Conservation (phyloP, 35 echinoderm and acorn worm species). For the Eucidaris tribuloides region DNA sequence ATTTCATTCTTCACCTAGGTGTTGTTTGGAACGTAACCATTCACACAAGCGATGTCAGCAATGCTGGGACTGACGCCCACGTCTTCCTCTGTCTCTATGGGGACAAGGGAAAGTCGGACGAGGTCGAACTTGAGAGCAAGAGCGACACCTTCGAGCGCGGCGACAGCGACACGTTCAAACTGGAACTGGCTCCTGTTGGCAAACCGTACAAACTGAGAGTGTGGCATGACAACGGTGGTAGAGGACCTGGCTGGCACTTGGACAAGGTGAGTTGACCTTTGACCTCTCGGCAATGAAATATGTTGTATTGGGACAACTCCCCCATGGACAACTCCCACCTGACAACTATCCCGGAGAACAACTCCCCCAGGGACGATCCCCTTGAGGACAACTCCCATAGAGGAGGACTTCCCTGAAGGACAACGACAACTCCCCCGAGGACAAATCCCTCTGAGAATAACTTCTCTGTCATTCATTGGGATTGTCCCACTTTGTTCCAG, state of each 20-base stretch:
- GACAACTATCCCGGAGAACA: no score
- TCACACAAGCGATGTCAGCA: conserved; percentile 68
- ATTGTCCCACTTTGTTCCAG: no score
- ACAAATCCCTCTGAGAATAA: no score
- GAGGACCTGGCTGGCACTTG: conserved; percentile 86
- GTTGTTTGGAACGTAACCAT: conserved; percentile 83
- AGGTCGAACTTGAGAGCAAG: conserved; percentile 76
- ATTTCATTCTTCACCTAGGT: no score
- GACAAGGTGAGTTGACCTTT: conserved; percentile 82
- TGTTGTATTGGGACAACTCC: no score
- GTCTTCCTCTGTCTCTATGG: conserved; percentile 97
- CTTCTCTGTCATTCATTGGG: no score
- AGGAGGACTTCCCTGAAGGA: no score
- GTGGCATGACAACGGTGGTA: conserved; percentile 91
- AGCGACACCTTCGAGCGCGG: conserved; percentile 90
- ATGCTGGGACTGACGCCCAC: conserved; percentile 87
- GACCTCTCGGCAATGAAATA: no score
- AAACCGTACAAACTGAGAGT: conserved; percentile 96
- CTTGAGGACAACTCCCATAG: no score
- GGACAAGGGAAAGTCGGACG: conserved; percentile 91
- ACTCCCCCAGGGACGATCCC: no score
- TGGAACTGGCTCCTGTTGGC: conserved; percentile 81
- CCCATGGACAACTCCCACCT: no score
- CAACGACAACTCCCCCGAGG: no score
- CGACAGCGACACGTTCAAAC: conserved; percentile 80